Conservation (phyloP, 2,888 invertebrate species). For the Drosophila paucipuncta region DNA sequence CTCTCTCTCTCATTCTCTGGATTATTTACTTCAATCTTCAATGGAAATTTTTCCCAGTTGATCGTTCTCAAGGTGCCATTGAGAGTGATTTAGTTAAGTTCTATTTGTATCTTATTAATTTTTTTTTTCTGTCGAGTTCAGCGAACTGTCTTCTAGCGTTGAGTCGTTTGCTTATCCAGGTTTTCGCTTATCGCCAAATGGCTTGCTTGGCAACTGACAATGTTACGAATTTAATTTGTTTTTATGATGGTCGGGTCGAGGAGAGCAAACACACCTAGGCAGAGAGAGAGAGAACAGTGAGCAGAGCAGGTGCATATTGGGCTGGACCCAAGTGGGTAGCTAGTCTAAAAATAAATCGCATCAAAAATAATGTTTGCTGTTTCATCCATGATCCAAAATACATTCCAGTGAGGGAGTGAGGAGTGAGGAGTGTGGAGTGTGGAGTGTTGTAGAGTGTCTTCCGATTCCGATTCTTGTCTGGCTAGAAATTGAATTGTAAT, state of each 20-base stretch:
- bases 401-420: background rate
- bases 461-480: constrained; percentile 19
- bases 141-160: constrained; percentile 22
- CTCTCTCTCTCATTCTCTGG: background rate
- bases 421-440: too few relatives aligned
- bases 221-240: constrained; percentile 3
- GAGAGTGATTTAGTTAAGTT: background rate
- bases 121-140: constrained; percentile 18
- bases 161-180: constrained; percentile 19
- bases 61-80: constrained; percentile 18
- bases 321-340: constrained; percentile 20
- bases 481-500: constrained; percentile 7
- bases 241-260: constrained; percentile 4
- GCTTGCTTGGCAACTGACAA: constrained; percentile 25
- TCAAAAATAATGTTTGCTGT: constrained; percentile 42
- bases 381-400: constrained; percentile 59
- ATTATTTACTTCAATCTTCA: background rate
- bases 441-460: background rate
- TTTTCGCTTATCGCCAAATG: constrained; percentile 26
- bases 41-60: background rate
- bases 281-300: too few relatives aligned
- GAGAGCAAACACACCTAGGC: constrained; percentile 2
- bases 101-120: background rate
- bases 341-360: constrained; percentile 38
- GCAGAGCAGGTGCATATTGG: constrained; percentile 20